Evolutionary conservation across 92 coral and sea anemone genomes (phyloP), one percentile per base, ranked within the genome.

Genomic region (Siderastrea siderea): DNA sequence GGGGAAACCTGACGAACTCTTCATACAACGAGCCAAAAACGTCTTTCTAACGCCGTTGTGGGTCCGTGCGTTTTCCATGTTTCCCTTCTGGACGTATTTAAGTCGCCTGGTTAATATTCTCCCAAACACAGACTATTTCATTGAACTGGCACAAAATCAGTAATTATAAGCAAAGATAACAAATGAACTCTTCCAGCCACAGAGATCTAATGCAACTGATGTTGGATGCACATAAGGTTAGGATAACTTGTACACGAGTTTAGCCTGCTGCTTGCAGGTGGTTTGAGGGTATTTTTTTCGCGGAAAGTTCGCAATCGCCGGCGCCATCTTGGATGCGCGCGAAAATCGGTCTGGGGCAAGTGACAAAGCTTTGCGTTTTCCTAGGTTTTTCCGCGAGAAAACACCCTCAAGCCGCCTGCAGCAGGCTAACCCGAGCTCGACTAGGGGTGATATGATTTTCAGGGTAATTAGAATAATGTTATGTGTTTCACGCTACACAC

Each of bases 141-240:
- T n/a, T 3, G 80, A 52, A 0, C 78, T 85, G 16, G 94, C 93
- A 3, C 68, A 84, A 11, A 63, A 55, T 2, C n/a, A n/a, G 91
- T 94, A 69, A 64, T 94, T 7, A 52, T 7, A 52, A 85, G 4
- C 80, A 86, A 47, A 77, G 93, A 19, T 73, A 60, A 48, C 54
- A 63, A 54, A 48, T 65, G 8, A 91, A 86, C 5, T 54, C 61
- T 0, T 4, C 54, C 0, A 69, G 65, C 50, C 62, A 73, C 49
- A 68, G 71, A 46, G 94, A 93, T 71, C 71, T 93, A 7, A 83
- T 93, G 1, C 94, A 93, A 60, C 54, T 93, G 74, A 93, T 91
- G 96, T 58, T 93, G 54, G 90, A 93, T 51, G 94, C 94, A 59
- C 94, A 77, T 47, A 92, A 93, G 53, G 86, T 83, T 15, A 89